Percentiles rank a stretch among this genome's conserved stretches.
Conservation (phyloP, 2,113 vertebrate genomes). For the Willisornis vidua region DNA sequence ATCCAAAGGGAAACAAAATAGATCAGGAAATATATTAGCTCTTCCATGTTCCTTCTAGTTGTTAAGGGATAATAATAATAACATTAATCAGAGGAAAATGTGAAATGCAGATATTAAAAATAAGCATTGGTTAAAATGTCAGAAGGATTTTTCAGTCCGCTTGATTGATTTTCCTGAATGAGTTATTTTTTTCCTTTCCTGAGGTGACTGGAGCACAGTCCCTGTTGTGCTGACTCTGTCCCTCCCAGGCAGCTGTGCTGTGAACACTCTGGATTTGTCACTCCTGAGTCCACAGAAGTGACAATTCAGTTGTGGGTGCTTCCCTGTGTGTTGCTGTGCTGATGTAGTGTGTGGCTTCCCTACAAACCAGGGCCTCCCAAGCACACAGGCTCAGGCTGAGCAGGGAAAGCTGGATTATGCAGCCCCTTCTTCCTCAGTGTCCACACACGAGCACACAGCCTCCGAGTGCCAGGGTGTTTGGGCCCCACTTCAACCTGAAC, state of each 20-base stretch:
- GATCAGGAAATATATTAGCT: neutral
- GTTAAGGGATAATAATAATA: neutral
- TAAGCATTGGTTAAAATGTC: neutral
- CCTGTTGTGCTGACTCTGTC: neutral
- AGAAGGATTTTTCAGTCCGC: neutral
- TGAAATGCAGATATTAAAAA: neutral
- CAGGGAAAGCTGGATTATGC: neutral
- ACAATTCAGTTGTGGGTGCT: neutral
- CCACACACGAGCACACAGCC: neutral
- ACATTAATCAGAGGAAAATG: neutral
- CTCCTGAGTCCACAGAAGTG: neutral
- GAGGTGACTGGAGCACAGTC: neutral
- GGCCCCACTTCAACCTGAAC: neutral
- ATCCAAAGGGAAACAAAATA: conserved; percentile 20
- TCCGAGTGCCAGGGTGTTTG: fast-evolving
- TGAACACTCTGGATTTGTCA: neutral
- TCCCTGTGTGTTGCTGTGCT: neutral
- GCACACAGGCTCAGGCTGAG: neutral
- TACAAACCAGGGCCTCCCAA: neutral
- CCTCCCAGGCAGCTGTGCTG: neutral
- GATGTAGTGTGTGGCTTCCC: fast-evolving
- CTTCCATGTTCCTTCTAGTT: neutral
- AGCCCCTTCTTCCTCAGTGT: neutral
- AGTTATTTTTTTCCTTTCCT: neutral
- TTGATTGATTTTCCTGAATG: neutral